Percentiles rank a stretch among this genome's conserved stretches.
Evolutionary conservation across 1,140 invertebrate species (phyloP).

Genomic region (Procambarus virginalis): DNA sequence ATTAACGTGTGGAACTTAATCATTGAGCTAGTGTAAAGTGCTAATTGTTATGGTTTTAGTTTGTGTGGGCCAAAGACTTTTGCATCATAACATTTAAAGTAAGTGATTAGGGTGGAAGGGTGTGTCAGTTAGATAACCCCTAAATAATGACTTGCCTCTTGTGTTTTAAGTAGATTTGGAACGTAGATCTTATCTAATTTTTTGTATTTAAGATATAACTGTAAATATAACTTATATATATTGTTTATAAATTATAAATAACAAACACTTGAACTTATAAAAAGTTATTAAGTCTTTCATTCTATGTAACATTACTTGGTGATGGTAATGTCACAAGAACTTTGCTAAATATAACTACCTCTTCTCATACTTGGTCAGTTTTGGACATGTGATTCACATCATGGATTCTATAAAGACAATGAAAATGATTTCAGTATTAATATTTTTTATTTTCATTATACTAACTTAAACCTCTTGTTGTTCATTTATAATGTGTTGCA

Average conservation of each 20-base stretch:
- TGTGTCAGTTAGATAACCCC: not conserved
- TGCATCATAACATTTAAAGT: not conserved
- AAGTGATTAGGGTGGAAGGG: not conserved
- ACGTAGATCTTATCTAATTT: not conserved
- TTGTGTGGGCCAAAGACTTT: not conserved
- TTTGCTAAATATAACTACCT: not conserved
- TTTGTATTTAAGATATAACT: slow-evolving; percentile 16
- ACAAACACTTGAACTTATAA: slow-evolving; percentile 11
- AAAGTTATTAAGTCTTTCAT: slow-evolving; percentile 27
- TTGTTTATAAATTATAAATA: slow-evolving; percentile 46
- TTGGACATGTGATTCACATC: not conserved
- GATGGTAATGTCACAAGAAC: slow-evolving; percentile 9
- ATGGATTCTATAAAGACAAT: not conserved
- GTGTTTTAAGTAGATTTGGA: slow-evolving; percentile 9
- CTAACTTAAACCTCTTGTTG: too few relatives aligned
- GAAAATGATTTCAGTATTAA: not conserved
- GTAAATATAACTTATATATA: slow-evolving; percentile 28
- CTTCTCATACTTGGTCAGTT: not conserved
- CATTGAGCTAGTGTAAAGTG: not conserved
- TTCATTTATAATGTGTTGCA: too few relatives aligned
- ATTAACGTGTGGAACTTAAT: not conserved
- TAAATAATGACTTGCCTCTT: not conserved
- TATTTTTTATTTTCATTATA: too few relatives aligned
- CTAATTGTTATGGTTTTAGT: not conserved
- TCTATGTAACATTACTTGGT: slow-evolving; percentile 56